Percentiles rank a stretch among this genome's conserved stretches.
phyloP scores from a whole-genome alignment of 2,888 invertebrate genomes.

The Meiosimyza decipiens region DNA sequence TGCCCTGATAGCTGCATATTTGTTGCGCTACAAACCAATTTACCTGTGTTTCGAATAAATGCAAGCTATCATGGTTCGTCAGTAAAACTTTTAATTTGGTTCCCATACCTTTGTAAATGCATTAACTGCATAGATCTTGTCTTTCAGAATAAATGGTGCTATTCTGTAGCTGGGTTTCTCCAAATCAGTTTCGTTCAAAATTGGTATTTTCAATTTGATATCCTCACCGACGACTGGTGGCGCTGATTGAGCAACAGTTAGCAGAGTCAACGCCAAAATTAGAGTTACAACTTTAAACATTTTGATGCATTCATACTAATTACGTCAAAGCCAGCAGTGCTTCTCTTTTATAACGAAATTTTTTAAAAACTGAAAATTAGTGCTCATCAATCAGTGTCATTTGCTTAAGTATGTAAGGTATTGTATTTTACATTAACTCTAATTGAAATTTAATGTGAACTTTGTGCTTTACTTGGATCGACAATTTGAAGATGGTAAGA shows the following conservation, averaged over 20 bases:
- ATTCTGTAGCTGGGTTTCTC: conserved; percentile 9
- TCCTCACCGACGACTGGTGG: background rate
- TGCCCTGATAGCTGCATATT: conserved; percentile 42
- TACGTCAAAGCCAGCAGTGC: too few species aligned
- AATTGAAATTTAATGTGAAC: too few species aligned
- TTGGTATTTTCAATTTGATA: background rate
- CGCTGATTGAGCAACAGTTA: background rate
- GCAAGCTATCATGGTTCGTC: background rate
- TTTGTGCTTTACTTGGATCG: too few species aligned
- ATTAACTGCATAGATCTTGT: conserved; percentile 10
- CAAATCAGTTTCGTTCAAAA: conserved; percentile 8
- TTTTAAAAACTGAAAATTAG: too few species aligned
- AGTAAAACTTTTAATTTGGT: background rate
- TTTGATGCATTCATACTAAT: background rate
- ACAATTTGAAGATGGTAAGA: too few species aligned
- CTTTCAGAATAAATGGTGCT: background rate
- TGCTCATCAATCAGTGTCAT: too few species aligned
- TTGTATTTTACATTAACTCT: too few species aligned
- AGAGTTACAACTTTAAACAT: background rate
- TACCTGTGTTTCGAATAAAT: conserved; percentile 18
- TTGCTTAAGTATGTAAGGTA: too few species aligned
- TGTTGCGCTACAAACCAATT: conserved; percentile 48
- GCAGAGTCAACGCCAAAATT: background rate
- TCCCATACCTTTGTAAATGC: conserved; percentile 5
- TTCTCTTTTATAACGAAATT: too few species aligned